These are phyloP conservation scores for Hippocampus guttulatus DNA, from an alignment of 2,113 vertebrate species.

Conservation along the genomic window DNA sequence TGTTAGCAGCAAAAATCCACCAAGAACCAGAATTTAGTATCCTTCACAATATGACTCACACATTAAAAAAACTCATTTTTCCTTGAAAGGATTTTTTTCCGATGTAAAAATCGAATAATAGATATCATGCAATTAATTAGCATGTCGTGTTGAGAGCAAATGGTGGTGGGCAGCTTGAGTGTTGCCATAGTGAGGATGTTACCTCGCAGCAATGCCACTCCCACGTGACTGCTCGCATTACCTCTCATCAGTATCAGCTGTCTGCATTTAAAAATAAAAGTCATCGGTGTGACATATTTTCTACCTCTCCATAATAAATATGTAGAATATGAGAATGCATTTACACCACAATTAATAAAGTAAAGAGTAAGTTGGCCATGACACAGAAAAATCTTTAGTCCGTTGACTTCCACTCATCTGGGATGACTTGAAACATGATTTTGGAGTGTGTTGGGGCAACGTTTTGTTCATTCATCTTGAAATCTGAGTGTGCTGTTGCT, in stretches of 20 bases:
- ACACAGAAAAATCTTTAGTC: neutral
- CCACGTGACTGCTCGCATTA: neutral
- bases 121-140: conserved; percentile 5
- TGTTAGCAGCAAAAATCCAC: neutral
- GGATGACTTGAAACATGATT: neutral
- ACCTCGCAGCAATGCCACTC: neutral
- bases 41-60: neutral
- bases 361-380: neutral
- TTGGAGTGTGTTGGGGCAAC: too few species aligned
- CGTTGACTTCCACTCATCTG: neutral
- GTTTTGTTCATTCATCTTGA: too few species aligned
- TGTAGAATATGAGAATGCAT: too few species aligned
- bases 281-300: neutral
- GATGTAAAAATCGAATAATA: neutral
- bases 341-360: too few species aligned
- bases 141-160: neutral
- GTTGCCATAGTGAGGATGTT: conserved; percentile 2
- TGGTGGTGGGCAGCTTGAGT: neutral
- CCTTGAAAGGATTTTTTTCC: neutral
- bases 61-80: neutral
- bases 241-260: neutral
- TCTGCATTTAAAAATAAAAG: neutral
- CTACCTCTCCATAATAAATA: neutral
- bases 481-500: too few species aligned
- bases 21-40: neutral